Percentiles rank a stretch among this genome's conserved stretches.
These are phyloP conservation scores for Novumbra hubbsi DNA, from an alignment of 2,797 vertebrate genomes.

Conservation along the genomic window DNA sequence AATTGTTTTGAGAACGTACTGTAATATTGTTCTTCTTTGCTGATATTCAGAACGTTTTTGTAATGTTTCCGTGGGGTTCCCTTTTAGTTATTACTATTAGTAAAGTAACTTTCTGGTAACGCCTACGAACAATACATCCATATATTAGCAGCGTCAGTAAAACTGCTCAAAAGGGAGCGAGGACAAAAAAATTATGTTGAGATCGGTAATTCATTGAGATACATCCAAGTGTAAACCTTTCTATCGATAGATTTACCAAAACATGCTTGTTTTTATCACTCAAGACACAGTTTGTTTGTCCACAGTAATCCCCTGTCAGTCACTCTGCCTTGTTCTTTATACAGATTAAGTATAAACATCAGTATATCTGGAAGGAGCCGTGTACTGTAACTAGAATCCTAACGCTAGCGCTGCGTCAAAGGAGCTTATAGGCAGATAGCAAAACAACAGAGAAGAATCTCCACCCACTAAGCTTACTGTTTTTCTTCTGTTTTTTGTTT, in stretches of 20 bases:
- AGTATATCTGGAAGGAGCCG: conserved; percentile 59
- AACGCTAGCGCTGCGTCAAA: conserved; percentile 48
- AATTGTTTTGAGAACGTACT: too few relatives aligned
- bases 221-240: not conserved
- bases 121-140: too few relatives aligned
- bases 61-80: too few relatives aligned
- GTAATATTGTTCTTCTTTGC: too few relatives aligned
- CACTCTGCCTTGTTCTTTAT: conserved; percentile 53
- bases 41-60: too few relatives aligned
- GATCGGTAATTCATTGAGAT: too few relatives aligned
- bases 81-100: too few relatives aligned
- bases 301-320: conserved; percentile 58
- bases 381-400: conserved; percentile 50
- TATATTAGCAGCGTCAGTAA: too few relatives aligned
- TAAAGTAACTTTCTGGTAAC: too few relatives aligned
- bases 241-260: not conserved
- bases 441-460: conserved; percentile 52
- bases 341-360: conserved; percentile 60
- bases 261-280: conserved; percentile 37
- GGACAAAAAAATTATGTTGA: too few relatives aligned
- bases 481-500: conserved; percentile 24
- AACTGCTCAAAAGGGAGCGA: too few relatives aligned
- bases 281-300: conserved; percentile 33
- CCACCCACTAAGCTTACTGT: conserved; percentile 7
- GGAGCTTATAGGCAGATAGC: conserved; percentile 50